These are phyloP conservation scores for Diarsia rubi DNA, from an alignment of 2,888 invertebrate species.

Conservation along the genomic window DNA sequence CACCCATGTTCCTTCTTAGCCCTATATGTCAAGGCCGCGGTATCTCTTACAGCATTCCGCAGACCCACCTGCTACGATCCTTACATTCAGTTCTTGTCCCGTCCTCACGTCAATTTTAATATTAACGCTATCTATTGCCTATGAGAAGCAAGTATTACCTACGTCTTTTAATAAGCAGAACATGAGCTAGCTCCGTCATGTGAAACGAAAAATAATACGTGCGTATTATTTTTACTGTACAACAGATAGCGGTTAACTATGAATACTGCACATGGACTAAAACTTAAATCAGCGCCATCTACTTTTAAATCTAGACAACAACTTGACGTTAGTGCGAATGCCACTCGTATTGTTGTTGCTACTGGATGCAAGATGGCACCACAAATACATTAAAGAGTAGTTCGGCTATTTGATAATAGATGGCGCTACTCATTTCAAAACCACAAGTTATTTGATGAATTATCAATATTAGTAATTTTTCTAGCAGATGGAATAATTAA, in stretches of 20 bases:
- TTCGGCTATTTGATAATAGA: constrained; percentile 33
- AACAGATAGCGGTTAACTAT: constrained; percentile 56
- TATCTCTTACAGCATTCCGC: too few species aligned
- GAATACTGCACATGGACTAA: accelerated
- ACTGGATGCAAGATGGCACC: constrained; percentile 23
- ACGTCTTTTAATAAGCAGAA: accelerated
- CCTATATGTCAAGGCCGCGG: too few species aligned
- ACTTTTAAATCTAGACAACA: not conserved
- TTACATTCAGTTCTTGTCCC: too few species aligned
- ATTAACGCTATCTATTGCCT: constrained; percentile 34
- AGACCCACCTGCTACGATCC: too few species aligned
- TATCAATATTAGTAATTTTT: not conserved
- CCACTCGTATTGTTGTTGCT: accelerated
- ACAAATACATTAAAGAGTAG: accelerated
- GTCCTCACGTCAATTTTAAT: too few species aligned
- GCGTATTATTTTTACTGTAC: not conserved
- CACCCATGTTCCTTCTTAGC: too few species aligned
- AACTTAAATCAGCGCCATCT: constrained; percentile 30
- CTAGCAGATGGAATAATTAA: not conserved
- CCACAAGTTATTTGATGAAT: not conserved
- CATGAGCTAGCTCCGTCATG: constrained; percentile 24
- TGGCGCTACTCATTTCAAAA: constrained; percentile 14
- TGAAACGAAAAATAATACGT: constrained; percentile 34
- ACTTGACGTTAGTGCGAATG: accelerated
- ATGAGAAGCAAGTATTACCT: accelerated